Percentiles rank a stretch among this genome's conserved stretches.
phyloP scores from a whole-genome alignment of 2,113 vertebrate genomes.

The Todiramphus saurophagus region DNA sequence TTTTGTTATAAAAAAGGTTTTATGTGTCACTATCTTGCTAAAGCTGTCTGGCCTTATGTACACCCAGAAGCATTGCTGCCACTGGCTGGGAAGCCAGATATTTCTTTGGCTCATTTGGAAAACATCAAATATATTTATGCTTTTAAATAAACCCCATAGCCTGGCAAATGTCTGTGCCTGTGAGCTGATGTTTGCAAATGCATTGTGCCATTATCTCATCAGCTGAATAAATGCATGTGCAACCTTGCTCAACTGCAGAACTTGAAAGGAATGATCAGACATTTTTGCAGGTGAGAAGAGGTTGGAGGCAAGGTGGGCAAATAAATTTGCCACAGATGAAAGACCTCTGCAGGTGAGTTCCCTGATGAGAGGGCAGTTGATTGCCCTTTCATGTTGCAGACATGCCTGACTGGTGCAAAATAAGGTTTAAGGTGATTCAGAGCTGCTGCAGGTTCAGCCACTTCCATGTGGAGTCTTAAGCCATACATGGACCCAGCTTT shows the following conservation, averaged over 20 bases:
- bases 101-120: not conserved
- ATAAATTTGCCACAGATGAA: not conserved
- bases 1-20: constrained; percentile 21
- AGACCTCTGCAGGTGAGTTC: not conserved
- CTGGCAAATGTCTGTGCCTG: not conserved
- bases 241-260: not conserved
- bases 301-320: not conserved
- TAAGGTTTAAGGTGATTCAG: not conserved
- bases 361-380: not conserved
- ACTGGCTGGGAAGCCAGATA: not conserved
- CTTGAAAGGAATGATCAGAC: not conserved
- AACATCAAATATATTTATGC: not conserved
- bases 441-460: not conserved
- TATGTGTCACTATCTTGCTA: not conserved
- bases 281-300: not conserved
- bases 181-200: not conserved
- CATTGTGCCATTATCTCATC: accelerated
- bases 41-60: not conserved
- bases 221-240: not conserved
- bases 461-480: not conserved
- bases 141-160: not conserved
- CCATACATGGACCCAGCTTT: not conserved
- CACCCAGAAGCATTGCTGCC: not conserved
- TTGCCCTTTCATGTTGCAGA: not conserved
- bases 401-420: not conserved